phyloP scores from a whole-genome alignment of 2,113 vertebrate genomes.

The Anseranas semipalmata region DNA sequence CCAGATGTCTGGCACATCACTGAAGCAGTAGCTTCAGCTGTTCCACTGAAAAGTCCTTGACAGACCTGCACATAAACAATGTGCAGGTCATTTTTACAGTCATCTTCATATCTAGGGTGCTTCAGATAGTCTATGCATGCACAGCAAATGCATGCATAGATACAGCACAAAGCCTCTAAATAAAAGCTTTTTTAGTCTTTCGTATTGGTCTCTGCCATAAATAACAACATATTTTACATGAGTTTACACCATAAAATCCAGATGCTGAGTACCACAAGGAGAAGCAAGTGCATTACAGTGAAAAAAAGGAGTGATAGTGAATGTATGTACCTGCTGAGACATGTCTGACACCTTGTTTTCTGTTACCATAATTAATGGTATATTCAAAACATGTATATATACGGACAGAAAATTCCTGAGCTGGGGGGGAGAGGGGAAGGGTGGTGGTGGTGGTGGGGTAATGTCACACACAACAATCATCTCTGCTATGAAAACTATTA shows the following conservation, averaged over 20 bases:
- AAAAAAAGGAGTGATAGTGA: background rate
- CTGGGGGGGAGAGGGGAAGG: too few species aligned
- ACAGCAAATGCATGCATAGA: background rate
- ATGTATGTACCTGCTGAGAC: background rate
- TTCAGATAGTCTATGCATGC: background rate
- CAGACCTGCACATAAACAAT: background rate
- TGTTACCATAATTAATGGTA: background rate
- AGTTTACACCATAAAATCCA: background rate
- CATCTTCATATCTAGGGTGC: background rate
- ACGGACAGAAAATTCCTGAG: background rate
- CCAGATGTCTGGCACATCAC: conserved; percentile 38
- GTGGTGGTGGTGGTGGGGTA: too few species aligned
- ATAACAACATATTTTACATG: background rate
- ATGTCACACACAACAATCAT: too few species aligned
- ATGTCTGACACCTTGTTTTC: background rate
- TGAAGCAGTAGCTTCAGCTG: conserved; percentile 24
- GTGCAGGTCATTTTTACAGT: background rate
- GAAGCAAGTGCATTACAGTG: background rate
- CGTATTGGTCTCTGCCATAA: background rate
- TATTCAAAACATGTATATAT: background rate
- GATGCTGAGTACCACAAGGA: background rate
- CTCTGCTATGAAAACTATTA: background rate
- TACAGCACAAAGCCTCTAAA: background rate
- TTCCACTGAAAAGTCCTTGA: background rate
- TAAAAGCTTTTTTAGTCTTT: background rate